These are phyloP conservation scores for Euspilapteryx auroguttella DNA, from an alignment of 2,888 invertebrate genomes.

Conservation along the genomic window DNA sequence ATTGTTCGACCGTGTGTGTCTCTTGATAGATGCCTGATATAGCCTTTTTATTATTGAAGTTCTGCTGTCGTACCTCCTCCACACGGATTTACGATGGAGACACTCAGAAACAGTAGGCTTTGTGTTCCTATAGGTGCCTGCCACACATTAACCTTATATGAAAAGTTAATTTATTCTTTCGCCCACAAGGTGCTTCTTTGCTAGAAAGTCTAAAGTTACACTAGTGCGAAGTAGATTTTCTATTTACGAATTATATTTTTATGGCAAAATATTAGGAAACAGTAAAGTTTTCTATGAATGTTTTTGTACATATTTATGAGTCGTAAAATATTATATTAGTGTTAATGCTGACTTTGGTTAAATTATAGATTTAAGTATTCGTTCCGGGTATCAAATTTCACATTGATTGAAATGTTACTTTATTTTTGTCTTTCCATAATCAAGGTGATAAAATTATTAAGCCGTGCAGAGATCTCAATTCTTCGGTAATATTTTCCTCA, in stretches of 20 bases:
- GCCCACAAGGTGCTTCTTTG: slow-evolving; percentile 26
- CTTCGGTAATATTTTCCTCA: no score
- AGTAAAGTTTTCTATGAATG: no score
- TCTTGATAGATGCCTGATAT: slow-evolving; percentile 53
- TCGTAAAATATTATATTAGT: no score
- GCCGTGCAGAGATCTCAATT: no score
- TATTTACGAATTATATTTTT: slow-evolving; percentile 1
- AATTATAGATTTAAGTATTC: no score
- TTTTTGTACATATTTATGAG: no score
- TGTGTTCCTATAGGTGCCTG: slow-evolving; percentile 22
- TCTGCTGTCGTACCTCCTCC: slow-evolving; percentile 15
- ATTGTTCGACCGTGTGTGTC: slow-evolving; percentile 39
- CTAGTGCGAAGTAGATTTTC: slow-evolving; percentile 15
- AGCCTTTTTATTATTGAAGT: slow-evolving; percentile 40
- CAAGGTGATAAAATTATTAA: no score
- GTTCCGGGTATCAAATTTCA: no score
- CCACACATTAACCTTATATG: slow-evolving; percentile 36
- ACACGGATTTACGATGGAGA: slow-evolving; percentile 23
- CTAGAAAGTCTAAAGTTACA: slow-evolving; percentile 26
- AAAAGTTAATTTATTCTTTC: slow-evolving; percentile 36
- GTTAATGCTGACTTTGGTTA: no score
- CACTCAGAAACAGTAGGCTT: slow-evolving; percentile 27
- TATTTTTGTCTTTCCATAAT: no score
- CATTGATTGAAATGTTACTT: no score
- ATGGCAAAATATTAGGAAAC: no score